phyloP scores from a whole-genome alignment of 2,888 invertebrate genomes.

The Thymelicus acteon region DNA sequence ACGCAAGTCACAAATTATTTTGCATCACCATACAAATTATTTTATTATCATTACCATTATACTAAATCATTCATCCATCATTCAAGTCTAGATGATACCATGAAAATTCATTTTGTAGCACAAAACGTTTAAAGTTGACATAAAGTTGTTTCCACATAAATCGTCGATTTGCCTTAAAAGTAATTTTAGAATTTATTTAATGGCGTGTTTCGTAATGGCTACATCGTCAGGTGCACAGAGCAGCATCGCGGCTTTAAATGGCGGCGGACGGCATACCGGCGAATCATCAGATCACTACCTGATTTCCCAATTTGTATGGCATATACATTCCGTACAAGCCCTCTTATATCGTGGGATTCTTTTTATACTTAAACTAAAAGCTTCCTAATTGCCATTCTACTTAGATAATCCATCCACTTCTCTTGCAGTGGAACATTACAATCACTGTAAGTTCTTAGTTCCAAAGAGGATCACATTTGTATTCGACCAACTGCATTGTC shows the following conservation, averaged over 20 bases:
- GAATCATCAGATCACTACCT: constrained; percentile 1
- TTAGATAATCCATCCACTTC: too few species aligned
- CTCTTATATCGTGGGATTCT: too few species aligned
- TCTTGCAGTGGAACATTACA: too few species aligned
- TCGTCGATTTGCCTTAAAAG: not conserved
- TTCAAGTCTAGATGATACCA: not conserved
- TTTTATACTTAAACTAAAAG: too few species aligned
- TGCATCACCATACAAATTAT: not conserved
- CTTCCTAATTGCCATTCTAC: too few species aligned
- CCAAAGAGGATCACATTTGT: too few species aligned
- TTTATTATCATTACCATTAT: too few species aligned
- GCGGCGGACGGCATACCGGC: constrained; percentile 5
- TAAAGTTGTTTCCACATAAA: constrained; percentile 5
- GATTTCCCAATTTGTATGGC: not conserved
- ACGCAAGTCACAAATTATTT: too few species aligned
- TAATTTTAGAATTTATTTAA: constrained; percentile 20
- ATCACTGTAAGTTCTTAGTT: too few species aligned
- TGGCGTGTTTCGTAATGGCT: constrained; percentile 17
- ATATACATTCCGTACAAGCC: too few species aligned
- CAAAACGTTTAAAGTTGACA: not conserved
- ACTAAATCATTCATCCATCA: not conserved
- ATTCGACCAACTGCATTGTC: too few species aligned
- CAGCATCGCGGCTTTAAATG: constrained; percentile 8
- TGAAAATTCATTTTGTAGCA: not conserved
- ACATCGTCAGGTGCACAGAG: constrained; percentile 19